Evolutionary conservation across 2,888 invertebrate genomes (phyloP), one percentile per base, ranked within the genome.

Genomic region (Drosophila anomalata): DNA sequence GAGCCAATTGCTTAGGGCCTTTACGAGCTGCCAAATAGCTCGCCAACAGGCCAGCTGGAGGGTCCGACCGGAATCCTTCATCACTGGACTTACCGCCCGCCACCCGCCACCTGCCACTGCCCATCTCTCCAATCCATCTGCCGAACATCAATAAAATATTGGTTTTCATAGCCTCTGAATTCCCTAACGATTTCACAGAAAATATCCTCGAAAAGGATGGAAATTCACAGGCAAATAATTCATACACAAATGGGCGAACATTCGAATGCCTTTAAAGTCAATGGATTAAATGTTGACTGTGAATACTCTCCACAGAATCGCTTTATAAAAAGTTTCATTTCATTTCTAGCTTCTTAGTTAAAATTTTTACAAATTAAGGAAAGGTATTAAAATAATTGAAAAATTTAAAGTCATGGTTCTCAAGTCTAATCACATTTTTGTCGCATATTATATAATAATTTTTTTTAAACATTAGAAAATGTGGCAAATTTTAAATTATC

Each of bases 1-100:
- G 22, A 39, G 33, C 29, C 51, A 60, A 61, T 68, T 54, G 53
- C 71, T 61, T 60, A 29, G 29, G 24, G 57, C 46, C 54, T 69
- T 68, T 61, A 55, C 66, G 74, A 66, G 70, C 67, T 73, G 75
- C 67, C 61, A 70, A 70, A 70, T 72, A 71, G 72, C 69, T 72
- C 14, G 50, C 72, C 39, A 69, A 57, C 60, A 60, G 42, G 46
- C 33, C 44, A 26, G 7, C 33, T 29, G 8, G 14, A 8, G 39
- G 36, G n/a, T 29, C 29, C 20, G 55, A 2, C 33, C n/a, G 22
- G 20, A 36, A 26, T 7, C 63, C 33, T 31, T 17, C 17, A 2
- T 14, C 31, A 12, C 42, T 9, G 12, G 22, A 1, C 5, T 36
- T 9, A n/a, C 7, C 14, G 26, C 11, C 29, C 7, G 7, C 26